A percentile compares a stretch with the other conserved stretches of the same genome.
Conservation (phyloP, 2,888 invertebrate species). For the Sesia apiformis region DNA sequence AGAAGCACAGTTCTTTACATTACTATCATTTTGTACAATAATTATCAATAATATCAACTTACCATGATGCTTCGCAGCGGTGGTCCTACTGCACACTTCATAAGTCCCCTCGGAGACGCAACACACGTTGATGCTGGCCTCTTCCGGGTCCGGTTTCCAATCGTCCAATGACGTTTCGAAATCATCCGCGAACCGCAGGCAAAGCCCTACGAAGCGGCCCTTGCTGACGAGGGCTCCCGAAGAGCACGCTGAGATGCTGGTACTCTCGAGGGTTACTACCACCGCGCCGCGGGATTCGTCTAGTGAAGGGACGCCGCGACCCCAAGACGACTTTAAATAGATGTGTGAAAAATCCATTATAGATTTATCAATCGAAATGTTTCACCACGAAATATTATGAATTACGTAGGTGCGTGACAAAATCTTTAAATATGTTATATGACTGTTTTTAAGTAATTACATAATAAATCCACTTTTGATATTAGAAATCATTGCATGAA, state of each 20-base stretch:
- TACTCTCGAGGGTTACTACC: constrained; percentile 95
- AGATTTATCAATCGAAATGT: too few species aligned
- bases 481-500: too few species aligned
- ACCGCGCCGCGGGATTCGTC: constrained; percentile 91
- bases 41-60: constrained; percentile 6
- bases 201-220: constrained; percentile 91
- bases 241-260: constrained; percentile 95
- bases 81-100: constrained; percentile 95
- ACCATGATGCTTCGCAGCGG: constrained; percentile 89
- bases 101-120: constrained; percentile 99
- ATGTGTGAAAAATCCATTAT: too few species aligned
- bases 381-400: too few species aligned
- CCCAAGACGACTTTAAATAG: background rate
- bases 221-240: constrained; percentile 95
- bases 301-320: constrained; percentile 62
- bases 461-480: too few species aligned
- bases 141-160: constrained; percentile 92
- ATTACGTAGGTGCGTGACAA: too few species aligned
- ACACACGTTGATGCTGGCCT: constrained; percentile 91
- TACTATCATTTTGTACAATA: too few species aligned
- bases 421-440: too few species aligned
- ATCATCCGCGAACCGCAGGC: constrained; percentile 96
- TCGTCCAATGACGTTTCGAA: constrained; percentile 97
- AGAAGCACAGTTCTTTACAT: too few species aligned
- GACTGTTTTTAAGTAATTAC: too few species aligned